A percentile compares a stretch with the other conserved stretches of the same genome.
Conservation (phyloP, 1,140 invertebrate genomes). For the Euborellia annulipes region DNA sequence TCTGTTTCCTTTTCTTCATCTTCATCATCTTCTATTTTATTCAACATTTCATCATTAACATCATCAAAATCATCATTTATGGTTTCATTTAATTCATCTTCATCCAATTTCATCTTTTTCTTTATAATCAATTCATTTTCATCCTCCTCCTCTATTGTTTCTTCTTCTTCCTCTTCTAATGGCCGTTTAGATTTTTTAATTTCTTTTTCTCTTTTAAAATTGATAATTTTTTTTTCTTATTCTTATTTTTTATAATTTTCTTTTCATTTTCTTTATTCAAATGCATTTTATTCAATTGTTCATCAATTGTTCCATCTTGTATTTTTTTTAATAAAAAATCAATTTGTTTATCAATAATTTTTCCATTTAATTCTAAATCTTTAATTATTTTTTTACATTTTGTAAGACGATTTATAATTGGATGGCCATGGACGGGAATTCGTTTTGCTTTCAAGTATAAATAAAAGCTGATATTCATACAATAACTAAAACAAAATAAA, state of each 20-base stretch:
- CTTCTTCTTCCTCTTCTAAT: constrained; percentile 11
- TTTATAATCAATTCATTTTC: no score
- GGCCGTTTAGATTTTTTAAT: constrained; percentile 4
- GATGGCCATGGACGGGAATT: constrained; percentile 56
- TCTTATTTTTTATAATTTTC: constrained; percentile 13
- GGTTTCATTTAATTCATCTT: no score
- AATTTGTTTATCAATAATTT: constrained; percentile 44
- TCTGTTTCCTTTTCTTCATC: constrained; percentile 20
- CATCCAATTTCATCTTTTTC: no score
- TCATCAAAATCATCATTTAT: constrained; percentile 20
- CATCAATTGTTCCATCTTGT: constrained; percentile 21
- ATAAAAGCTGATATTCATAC: constrained; percentile 73
- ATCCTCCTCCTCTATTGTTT: constrained; percentile 9
- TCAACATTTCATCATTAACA: constrained; percentile 23
- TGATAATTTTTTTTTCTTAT: neutral
- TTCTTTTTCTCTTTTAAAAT: no score
- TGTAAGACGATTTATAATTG: constrained; percentile 65
- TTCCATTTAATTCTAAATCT: constrained; percentile 49
- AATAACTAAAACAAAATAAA: constrained; percentile 45
- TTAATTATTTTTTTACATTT: constrained; percentile 61
- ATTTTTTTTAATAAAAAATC: constrained; percentile 34
- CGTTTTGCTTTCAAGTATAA: constrained; percentile 62
- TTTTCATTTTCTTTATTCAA: no score
- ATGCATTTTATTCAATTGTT: constrained; percentile 28
- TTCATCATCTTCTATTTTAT: constrained; percentile 20